Evolutionary conservation across 1,140 invertebrate genomes (phyloP).

Genomic region (Megathymus violae): DNA sequence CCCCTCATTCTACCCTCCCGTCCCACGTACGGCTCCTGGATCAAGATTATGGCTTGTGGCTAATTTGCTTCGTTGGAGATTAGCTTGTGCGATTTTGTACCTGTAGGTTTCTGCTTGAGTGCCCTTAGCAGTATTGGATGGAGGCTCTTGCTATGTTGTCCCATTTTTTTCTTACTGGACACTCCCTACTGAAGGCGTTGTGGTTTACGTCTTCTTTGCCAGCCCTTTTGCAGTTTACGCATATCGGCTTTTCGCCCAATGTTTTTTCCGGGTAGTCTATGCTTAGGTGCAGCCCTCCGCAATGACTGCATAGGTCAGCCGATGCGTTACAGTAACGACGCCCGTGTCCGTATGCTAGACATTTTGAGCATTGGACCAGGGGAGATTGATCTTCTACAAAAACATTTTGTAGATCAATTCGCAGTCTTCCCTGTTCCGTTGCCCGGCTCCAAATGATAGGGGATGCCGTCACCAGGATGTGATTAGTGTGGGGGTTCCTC

Average conservation of each 20-base stretch:
- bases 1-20: background rate
- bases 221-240: background rate
- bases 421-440: background rate
- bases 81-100: background rate
- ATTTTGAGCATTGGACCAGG: background rate
- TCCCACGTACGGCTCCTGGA: conserved; percentile 5
- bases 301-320: background rate
- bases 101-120: too few relatives aligned
- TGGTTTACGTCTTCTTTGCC: background rate
- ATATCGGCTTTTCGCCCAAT: background rate
- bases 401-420: conserved; percentile 3
- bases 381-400: background rate
- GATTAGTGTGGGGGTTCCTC: conserved; percentile 24
- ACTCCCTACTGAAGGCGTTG: too few relatives aligned
- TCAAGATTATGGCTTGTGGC: background rate
- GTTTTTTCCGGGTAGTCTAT: background rate
- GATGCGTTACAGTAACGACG: background rate
- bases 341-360: conserved; percentile 2
- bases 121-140: too few relatives aligned
- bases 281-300: background rate
- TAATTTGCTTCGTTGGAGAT: background rate
- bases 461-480: conserved; percentile 23
- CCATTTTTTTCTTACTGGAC: too few relatives aligned
- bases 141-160: too few relatives aligned
- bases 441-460: background rate